These are phyloP conservation scores for Chiroxiphia lanceolata DNA, from an alignment of 2,797 vertebrate species.

Conservation along the genomic window DNA sequence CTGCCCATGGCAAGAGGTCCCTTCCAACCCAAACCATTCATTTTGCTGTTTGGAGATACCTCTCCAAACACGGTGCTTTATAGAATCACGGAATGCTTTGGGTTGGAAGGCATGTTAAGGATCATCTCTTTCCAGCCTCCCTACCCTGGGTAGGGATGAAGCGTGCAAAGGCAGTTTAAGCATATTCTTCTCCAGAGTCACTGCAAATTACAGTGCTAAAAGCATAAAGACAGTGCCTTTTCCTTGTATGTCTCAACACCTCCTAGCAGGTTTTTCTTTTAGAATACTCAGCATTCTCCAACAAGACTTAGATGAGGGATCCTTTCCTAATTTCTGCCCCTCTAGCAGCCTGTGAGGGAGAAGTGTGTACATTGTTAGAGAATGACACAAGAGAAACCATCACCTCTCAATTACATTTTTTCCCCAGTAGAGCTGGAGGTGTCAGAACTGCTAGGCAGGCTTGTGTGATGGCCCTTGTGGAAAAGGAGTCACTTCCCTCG, in stretches of 20 bases:
- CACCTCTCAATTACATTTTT: too few species aligned
- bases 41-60: not conserved
- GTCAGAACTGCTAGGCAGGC: not conserved
- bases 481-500: fast-evolving
- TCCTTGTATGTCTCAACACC: not conserved
- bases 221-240: not conserved
- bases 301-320: too few species aligned
- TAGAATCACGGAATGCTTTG: not conserved
- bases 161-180: not conserved
- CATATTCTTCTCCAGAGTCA: not conserved
- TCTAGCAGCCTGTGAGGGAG: not conserved
- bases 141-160: not conserved
- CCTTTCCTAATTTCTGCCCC: not conserved
- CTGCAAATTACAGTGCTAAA: not conserved
- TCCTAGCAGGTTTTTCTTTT: not conserved
- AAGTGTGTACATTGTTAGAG: not conserved
- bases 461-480: too few species aligned
- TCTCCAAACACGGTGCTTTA: not conserved
- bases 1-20: not conserved
- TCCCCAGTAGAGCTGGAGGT: not conserved
- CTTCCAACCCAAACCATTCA: not conserved
- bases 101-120: not conserved
- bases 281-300: not conserved
- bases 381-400: not conserved
- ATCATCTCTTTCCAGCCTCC: not conserved